Percentiles rank a stretch among this genome's conserved stretches.
These are phyloP conservation scores for Passer domesticus DNA, from an alignment of 2,113 vertebrate genomes.

Conservation along the genomic window DNA sequence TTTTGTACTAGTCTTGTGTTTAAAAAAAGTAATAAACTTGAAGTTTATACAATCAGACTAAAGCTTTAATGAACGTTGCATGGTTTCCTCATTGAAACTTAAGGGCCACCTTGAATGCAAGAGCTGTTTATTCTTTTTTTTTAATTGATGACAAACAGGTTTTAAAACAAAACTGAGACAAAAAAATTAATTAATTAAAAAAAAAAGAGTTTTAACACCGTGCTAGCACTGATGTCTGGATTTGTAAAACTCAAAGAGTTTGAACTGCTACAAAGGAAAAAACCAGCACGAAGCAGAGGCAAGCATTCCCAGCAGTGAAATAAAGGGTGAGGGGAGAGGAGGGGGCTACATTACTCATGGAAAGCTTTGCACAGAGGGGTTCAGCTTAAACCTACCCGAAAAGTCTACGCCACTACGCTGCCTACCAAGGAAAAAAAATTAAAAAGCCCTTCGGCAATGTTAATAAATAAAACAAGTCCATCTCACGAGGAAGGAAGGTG, in stretches of 20 bases:
- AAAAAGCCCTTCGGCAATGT: slow-evolving; percentile 74
- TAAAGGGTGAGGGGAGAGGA: slow-evolving; percentile 39
- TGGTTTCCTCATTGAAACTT: neutral
- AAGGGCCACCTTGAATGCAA: slow-evolving; percentile 37
- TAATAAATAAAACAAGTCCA: slow-evolving; percentile 71
- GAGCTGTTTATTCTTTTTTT: slow-evolving; percentile 69
- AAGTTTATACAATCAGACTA: slow-evolving; percentile 52
- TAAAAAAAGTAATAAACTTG: slow-evolving; percentile 38
- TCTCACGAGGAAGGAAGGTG: slow-evolving; percentile 81
- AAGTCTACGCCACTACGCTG: slow-evolving; percentile 56
- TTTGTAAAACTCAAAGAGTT: slow-evolving; percentile 51
- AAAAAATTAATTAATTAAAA: slow-evolving; percentile 24
- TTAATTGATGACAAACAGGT: slow-evolving; percentile 78
- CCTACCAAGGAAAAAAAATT: slow-evolving; percentile 68
- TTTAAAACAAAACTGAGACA: slow-evolving; percentile 78
- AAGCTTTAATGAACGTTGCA: slow-evolving; percentile 30
- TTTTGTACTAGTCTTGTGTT: slow-evolving; percentile 58
- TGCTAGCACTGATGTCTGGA: slow-evolving; percentile 68
- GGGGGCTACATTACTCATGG: slow-evolving; percentile 51
- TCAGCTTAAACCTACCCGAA: slow-evolving; percentile 61
- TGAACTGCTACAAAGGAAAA: slow-evolving; percentile 66
- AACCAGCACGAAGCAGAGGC: slow-evolving; percentile 76
- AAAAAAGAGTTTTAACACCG: slow-evolving; percentile 46
- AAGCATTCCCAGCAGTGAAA: slow-evolving; percentile 70
- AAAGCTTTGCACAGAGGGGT: slow-evolving; percentile 67